Evolutionary conservation across 2,888 invertebrate genomes (phyloP).

Genomic region (Polylopha cassiicola): DNA sequence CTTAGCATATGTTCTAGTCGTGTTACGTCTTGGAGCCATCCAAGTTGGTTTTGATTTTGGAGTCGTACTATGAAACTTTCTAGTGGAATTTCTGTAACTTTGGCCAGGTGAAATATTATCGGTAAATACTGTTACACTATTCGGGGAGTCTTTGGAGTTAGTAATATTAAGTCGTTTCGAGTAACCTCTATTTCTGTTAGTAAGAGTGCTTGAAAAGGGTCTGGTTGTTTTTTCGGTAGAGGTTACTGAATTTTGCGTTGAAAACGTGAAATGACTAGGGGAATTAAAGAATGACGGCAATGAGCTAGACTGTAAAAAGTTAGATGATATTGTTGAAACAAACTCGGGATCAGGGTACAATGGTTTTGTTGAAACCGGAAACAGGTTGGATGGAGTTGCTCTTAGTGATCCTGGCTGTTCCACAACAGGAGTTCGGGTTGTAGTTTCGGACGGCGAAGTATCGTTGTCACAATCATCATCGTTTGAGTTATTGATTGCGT

Average conservation of each 20-base stretch:
- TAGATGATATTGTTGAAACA: constrained; percentile 36
- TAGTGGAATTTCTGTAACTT: constrained; percentile 40
- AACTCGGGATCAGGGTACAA: constrained; percentile 24
- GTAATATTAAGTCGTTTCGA: constrained; percentile 60
- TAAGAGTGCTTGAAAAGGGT: constrained; percentile 42
- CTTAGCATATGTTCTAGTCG: constrained; percentile 41
- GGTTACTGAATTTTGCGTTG: constrained; percentile 48
- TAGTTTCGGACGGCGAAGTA: constrained; percentile 44
- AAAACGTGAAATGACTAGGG: constrained; percentile 29
- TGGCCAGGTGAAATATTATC: constrained; percentile 38
- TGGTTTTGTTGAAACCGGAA: constrained; percentile 33
- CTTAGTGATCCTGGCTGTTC: constrained; percentile 47
- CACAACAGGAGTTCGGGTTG: constrained; percentile 46
- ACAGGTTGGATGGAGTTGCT: constrained; percentile 37
- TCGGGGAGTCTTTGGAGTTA: constrained; percentile 55
- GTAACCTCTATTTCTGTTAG: constrained; percentile 51
- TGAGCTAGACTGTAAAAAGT: constrained; percentile 37
- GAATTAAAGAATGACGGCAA: constrained; percentile 33
- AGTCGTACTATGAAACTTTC: constrained; percentile 62
- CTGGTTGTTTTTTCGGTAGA: constrained; percentile 46
- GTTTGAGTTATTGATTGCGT: constrained; percentile 51
- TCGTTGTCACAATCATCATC: constrained; percentile 69
- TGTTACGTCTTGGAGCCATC: constrained; percentile 61
- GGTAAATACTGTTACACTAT: constrained; percentile 54
- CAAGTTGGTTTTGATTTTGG: constrained; percentile 61